phyloP scores from a whole-genome alignment of 2,888 invertebrate species.

The Neelides folsomi region DNA sequence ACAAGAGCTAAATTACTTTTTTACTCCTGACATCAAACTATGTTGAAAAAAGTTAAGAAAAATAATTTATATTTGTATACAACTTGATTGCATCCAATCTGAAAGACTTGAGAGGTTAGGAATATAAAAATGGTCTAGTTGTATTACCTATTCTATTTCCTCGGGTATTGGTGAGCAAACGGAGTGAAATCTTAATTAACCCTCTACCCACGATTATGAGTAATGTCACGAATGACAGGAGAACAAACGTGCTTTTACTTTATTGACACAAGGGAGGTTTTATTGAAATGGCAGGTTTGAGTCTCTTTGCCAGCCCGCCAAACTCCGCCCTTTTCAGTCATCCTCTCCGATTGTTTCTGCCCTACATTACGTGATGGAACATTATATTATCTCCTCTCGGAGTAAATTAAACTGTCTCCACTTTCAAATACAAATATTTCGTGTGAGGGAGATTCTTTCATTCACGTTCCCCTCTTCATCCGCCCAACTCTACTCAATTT shows the following conservation, averaged over 20 bases:
- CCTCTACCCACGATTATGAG: constrained; percentile 14
- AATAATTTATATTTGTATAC: too few species aligned
- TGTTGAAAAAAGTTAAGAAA: too few species aligned
- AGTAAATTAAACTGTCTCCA: too few species aligned
- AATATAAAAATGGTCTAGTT: too few species aligned
- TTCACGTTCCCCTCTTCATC: too few species aligned
- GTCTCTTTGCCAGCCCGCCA: constrained; percentile 7
- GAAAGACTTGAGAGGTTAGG: too few species aligned
- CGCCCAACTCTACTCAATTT: too few species aligned
- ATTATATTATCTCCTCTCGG: not conserved
- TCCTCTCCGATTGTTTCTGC: not conserved
- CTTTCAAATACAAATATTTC: too few species aligned
- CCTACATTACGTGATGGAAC: not conserved
- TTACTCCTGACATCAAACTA: too few species aligned
- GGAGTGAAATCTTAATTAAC: constrained; percentile 20
- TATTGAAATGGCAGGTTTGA: constrained; percentile 16
- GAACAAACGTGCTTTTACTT: constrained; percentile 14
- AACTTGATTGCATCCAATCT: too few species aligned
- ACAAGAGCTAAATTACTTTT: too few species aligned
- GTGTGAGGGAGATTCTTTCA: too few species aligned
- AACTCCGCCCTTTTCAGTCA: not conserved
- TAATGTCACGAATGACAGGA: constrained; percentile 13
- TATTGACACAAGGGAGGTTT: constrained; percentile 17
- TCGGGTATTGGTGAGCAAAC: not conserved
- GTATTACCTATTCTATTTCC: not conserved